Percentiles rank a stretch among this genome's conserved stretches.
Evolutionary conservation across 2,113 vertebrate genomes (phyloP).

Genomic region (Plecotus auritus): DNA sequence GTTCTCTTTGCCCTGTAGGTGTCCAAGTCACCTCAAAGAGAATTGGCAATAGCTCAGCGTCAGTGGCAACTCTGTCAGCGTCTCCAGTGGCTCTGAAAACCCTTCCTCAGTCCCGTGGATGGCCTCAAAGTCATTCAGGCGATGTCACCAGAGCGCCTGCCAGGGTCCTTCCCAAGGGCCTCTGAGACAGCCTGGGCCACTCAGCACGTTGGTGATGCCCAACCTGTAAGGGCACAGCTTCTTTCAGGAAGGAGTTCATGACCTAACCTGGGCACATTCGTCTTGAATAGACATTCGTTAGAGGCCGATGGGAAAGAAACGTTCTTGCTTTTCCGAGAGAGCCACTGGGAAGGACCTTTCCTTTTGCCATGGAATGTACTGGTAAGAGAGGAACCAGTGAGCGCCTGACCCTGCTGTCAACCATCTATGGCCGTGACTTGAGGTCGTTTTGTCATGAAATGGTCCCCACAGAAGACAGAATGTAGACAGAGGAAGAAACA

Average conservation of each 20-base stretch:
- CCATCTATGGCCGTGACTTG: background rate
- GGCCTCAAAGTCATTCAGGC: background rate
- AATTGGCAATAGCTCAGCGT: background rate
- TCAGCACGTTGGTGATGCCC: background rate
- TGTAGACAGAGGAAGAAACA: background rate
- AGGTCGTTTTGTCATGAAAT: background rate
- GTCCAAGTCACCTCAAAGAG: background rate
- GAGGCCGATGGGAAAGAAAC: background rate
- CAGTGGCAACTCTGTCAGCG: background rate
- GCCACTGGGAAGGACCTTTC: background rate
- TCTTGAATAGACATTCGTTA: background rate
- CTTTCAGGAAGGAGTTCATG: background rate
- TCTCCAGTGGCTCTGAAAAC: background rate
- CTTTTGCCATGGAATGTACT: background rate
- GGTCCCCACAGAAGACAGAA: background rate
- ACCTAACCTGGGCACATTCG: background rate
- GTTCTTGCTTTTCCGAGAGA: background rate
- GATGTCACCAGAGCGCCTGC: background rate
- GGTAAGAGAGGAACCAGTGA: background rate
- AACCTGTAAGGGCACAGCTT: background rate
- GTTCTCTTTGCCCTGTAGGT: background rate
- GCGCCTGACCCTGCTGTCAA: background rate
- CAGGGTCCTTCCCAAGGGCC: no score
- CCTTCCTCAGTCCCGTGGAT: background rate
- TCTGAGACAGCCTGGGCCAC: background rate